Percentiles rank a stretch among this genome's conserved stretches.
Conservation (phyloP, 2,888 invertebrate species). For the Quadriops clusia region DNA sequence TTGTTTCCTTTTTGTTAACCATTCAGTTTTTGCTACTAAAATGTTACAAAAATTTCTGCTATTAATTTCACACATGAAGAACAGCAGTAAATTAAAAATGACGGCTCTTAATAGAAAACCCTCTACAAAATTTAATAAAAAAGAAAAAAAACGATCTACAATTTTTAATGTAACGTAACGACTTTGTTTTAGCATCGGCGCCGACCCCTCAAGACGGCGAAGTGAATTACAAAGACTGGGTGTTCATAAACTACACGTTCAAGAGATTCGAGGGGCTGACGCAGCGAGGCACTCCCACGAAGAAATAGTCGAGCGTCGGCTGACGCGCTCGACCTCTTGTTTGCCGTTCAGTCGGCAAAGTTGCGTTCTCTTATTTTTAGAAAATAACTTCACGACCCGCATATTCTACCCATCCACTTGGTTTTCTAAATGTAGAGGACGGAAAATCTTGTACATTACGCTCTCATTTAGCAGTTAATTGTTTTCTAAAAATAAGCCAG, state of each 20-base stretch:
- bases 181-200: constrained; percentile 60
- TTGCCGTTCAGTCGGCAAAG: no score
- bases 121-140: no score
- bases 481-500: constrained; percentile 29
- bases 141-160: constrained; percentile 4
- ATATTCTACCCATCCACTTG: no score
- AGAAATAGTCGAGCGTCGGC: constrained; percentile 46
- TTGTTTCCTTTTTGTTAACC: no score
- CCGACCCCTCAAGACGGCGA: constrained; percentile 84
- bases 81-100: no score
- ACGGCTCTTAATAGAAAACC: no score
- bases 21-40: no score
- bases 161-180: constrained; percentile 9
- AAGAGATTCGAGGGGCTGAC: constrained; percentile 97
- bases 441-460: constrained; percentile 10
- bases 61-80: no score
- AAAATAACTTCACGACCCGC: no score
- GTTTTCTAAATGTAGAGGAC: no score
- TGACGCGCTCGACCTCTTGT: no score
- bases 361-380: constrained; percentile 26
- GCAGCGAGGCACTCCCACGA: constrained; percentile 73
- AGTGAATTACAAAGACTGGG: constrained; percentile 94
- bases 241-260: constrained; percentile 99
- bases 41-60: no score
- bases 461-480: constrained; percentile 11